A percentile compares a stretch with the other conserved stretches of the same genome.
These are phyloP conservation scores for Acropora yongei DNA, from an alignment of 64 coral and sea anemone species.

Conservation along the genomic window DNA sequence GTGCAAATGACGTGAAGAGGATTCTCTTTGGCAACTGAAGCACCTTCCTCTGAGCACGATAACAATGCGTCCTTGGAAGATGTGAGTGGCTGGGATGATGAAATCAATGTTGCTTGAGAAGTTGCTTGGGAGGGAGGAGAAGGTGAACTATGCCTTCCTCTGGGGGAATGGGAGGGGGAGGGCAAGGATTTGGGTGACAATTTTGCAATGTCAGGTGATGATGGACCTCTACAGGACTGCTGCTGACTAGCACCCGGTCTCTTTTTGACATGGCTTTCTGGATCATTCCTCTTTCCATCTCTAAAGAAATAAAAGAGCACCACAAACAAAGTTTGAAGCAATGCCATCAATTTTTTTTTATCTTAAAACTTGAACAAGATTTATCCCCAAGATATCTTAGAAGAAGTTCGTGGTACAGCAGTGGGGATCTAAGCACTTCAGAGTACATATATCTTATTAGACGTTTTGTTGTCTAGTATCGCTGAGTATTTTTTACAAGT, in stretches of 20 bases:
- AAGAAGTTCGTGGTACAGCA: too few species aligned
- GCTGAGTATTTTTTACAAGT: too few species aligned
- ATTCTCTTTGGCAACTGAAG: neutral
- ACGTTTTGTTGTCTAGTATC: too few species aligned
- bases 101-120: neutral
- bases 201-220: conserved; percentile 59
- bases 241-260: conserved; percentile 18
- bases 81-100: too few species aligned
- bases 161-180: too few species aligned
- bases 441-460: too few species aligned
- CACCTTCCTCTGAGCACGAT: neutral
- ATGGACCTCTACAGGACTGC: conserved; percentile 14
- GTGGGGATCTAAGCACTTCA: too few species aligned
- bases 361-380: too few species aligned
- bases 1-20: neutral
- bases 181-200: conserved; percentile 61
- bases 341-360: too few species aligned
- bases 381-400: too few species aligned
- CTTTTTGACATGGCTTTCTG: conserved; percentile 46
- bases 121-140: neutral
- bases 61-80: neutral
- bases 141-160: neutral
- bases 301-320: conserved; percentile 30
- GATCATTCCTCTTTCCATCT: conserved; percentile 36
- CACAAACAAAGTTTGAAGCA: neutral